phyloP scores from a whole-genome alignment of 1,140 invertebrate genomes.

The Leptonema lineaticorne region DNA sequence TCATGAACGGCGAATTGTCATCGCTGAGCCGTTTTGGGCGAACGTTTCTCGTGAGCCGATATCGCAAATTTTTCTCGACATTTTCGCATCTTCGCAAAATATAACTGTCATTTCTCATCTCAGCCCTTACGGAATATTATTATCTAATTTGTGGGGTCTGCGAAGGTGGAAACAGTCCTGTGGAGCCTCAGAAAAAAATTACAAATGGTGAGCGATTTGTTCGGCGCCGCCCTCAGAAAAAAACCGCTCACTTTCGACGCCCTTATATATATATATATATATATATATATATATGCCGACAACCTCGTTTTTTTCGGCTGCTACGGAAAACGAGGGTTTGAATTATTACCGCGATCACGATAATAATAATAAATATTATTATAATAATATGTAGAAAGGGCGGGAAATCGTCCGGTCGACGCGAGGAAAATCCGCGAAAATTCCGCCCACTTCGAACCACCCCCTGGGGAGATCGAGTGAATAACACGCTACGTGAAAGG shows the following conservation, averaged over 20 bases:
- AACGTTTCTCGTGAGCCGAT: too few species aligned
- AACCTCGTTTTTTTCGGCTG: constrained; percentile 2
- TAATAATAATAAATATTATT: not conserved
- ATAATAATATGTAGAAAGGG: not conserved
- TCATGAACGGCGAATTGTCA: too few species aligned
- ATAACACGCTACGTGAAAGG: too few species aligned
- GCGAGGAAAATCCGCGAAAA: not conserved
- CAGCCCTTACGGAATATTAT: constrained; percentile 15
- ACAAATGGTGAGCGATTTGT: constrained; percentile 25
- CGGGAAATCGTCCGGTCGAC: constrained; percentile 4
- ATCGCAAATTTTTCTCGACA: too few species aligned
- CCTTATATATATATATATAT: too few species aligned
- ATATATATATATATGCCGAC: too few species aligned
- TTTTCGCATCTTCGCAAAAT: constrained; percentile 2
- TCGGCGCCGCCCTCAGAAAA: constrained; percentile 2
- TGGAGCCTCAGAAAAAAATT: constrained; percentile 18
- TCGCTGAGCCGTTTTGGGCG: too few species aligned
- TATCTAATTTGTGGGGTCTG: constrained; percentile 26
- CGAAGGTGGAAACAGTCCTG: too few species aligned
- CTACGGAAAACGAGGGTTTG: not conserved
- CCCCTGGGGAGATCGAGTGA: too few species aligned
- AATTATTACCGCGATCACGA: too few species aligned
- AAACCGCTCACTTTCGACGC: not conserved
- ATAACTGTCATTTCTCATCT: constrained; percentile 28
- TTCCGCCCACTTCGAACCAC: not conserved